These are phyloP conservation scores for Lepilemur ruficaudatus DNA, from an alignment of 2,797 vertebrate species.

Conservation along the genomic window DNA sequence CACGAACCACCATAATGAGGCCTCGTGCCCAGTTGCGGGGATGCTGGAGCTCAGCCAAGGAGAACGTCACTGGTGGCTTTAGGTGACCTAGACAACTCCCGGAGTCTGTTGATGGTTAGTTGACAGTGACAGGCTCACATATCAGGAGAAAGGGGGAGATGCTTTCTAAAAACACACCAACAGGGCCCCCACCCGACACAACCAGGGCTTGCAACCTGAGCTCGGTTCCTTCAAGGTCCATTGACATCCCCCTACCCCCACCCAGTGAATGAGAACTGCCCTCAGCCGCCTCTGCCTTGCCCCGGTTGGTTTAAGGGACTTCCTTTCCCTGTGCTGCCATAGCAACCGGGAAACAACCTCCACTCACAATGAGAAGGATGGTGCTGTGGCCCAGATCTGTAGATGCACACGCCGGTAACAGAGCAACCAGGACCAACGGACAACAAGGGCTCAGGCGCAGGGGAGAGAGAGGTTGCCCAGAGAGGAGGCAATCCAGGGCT, in stretches of 20 bases:
- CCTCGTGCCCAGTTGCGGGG: background rate
- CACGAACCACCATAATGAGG: background rate
- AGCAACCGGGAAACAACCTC: constrained; percentile 86
- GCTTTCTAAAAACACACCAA: constrained; percentile 9
- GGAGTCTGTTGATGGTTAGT: background rate
- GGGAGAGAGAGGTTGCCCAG: background rate
- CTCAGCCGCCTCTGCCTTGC: background rate
- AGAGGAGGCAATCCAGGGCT: constrained; percentile 23
- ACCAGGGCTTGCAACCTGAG: constrained; percentile 55
- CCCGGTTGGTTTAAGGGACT: constrained; percentile 40
- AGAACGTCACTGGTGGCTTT: background rate
- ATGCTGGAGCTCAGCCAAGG: background rate
- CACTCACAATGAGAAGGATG: constrained; percentile 50
- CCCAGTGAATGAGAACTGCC: background rate
- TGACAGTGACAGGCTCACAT: constrained; percentile 23
- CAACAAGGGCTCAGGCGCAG: constrained; percentile 59
- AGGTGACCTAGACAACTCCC: background rate
- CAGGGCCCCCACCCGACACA: rapidly evolving
- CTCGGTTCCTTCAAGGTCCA: background rate
- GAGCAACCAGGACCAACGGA: constrained; percentile 76
- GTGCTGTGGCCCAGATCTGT: constrained; percentile 52
- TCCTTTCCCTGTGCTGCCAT: constrained; percentile 79
- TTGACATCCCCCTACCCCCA: background rate
- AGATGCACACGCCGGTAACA: constrained; percentile 58
- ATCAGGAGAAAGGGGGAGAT: background rate